These are phyloP conservation scores for Campylomormyrus numenius DNA, from an alignment of 2,113 vertebrate genomes.

Conservation along the genomic window DNA sequence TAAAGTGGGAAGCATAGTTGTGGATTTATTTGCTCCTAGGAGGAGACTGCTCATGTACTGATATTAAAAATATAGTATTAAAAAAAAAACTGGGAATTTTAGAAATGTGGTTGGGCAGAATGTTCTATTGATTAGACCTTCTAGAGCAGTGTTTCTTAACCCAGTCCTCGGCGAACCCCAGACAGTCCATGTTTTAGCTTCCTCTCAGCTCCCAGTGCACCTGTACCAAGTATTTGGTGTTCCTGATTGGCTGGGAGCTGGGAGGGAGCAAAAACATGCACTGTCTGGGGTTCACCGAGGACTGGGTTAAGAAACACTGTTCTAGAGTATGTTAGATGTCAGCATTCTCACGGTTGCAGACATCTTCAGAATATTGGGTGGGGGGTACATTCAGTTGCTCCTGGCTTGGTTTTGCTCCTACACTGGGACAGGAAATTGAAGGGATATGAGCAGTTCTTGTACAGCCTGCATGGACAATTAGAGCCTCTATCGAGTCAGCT, in stretches of 20 bases:
- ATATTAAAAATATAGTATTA: background rate
- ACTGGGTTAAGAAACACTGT: background rate
- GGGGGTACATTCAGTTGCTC: constrained; percentile 39
- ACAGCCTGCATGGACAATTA: constrained; percentile 21
- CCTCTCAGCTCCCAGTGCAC: too few relatives aligned
- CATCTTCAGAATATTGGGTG: constrained; percentile 18
- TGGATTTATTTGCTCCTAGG: background rate
- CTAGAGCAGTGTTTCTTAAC: background rate
- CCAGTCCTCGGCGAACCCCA: too few relatives aligned
- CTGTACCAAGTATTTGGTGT: too few relatives aligned
- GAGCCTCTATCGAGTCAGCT: constrained; percentile 29
- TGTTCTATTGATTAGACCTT: background rate
- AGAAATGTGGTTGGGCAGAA: background rate
- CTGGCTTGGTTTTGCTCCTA: constrained; percentile 28
- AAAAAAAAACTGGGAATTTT: background rate
- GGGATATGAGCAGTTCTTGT: constrained; percentile 18
- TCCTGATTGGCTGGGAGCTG: too few relatives aligned
- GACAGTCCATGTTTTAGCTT: too few relatives aligned
- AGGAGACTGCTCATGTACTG: background rate
- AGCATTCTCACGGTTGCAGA: constrained; percentile 14
- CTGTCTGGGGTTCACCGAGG: too few relatives aligned
- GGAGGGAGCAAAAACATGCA: too few relatives aligned
- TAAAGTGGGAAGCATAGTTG: background rate
- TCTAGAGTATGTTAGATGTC: background rate
- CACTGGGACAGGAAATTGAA: constrained; percentile 20